Evolutionary conservation across 2,797 vertebrate species (phyloP).

Genomic region (Sebastiscus tertius): DNA sequence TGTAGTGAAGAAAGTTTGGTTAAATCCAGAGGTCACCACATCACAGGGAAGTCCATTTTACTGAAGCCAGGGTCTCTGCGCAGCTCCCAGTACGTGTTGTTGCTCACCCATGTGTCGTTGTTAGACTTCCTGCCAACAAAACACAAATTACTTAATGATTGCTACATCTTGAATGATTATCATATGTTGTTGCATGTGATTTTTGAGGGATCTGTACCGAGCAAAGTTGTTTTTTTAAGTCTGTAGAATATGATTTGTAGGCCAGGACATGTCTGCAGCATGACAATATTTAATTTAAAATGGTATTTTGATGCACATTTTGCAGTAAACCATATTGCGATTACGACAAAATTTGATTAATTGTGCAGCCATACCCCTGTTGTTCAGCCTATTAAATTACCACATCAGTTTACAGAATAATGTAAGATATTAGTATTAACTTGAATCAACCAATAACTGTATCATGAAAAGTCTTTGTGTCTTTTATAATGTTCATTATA

Average conservation of each 20-base stretch:
- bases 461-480: neutral
- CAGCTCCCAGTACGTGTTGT: slow-evolving; percentile 90
- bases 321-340: too few species aligned
- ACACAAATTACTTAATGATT: neutral
- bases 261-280: too few species aligned
- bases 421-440: neutral
- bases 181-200: neutral
- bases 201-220: too few species aligned
- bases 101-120: slow-evolving; percentile 93
- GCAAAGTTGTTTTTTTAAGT: too few species aligned
- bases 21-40: slow-evolving; percentile 87
- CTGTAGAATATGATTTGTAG: too few species aligned
- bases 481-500: neutral
- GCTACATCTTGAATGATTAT: neutral
- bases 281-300: too few species aligned
- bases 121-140: slow-evolving; percentile 85
- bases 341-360: accelerated
- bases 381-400: neutral
- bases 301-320: too few species aligned
- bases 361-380: neutral
- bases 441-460: neutral
- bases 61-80: slow-evolving; percentile 91
- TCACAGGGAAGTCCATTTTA: slow-evolving; percentile 88
- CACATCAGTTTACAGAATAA: accelerated
- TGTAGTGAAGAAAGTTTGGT: neutral